phyloP scores from a whole-genome alignment of 2,888 invertebrate species.

The Pristionchus exspectatus region DNA sequence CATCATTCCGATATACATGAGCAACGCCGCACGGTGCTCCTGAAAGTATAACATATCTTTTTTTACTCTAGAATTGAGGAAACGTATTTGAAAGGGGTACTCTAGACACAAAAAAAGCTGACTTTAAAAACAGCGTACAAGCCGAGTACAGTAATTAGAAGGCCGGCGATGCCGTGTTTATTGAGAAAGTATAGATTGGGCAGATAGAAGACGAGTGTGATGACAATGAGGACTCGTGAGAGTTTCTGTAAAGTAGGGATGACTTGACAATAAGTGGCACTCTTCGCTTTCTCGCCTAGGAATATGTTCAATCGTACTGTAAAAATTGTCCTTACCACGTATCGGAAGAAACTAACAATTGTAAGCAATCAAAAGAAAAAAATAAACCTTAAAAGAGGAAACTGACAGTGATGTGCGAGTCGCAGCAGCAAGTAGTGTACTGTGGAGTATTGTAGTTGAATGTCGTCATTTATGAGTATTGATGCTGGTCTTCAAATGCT shows the following conservation, averaged over 20 bases:
- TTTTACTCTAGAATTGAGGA: no score
- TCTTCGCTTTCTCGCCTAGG: background rate
- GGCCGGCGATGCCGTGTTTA: background rate
- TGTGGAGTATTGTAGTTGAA: background rate
- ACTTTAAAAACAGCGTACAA: background rate
- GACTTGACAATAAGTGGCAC: background rate
- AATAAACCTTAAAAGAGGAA: background rate
- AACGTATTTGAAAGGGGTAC: no score
- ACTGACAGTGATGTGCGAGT: background rate
- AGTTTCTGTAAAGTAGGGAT: background rate
- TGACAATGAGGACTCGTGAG: background rate
- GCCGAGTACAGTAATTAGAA: background rate
- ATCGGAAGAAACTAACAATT: no score
- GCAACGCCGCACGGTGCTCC: background rate
- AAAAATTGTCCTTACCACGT: no score
- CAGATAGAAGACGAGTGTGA: background rate
- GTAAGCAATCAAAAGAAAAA: background rate
- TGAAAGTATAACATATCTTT: background rate
- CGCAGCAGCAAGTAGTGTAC: background rate
- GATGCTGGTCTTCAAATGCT: no score
- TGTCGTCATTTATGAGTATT: no score
- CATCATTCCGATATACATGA: background rate
- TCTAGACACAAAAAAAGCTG: no score
- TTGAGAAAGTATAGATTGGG: background rate
- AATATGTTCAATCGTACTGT: background rate